Conservation (phyloP, 2,888 invertebrate species). For the Caenorhabditis sinica region DNA sequence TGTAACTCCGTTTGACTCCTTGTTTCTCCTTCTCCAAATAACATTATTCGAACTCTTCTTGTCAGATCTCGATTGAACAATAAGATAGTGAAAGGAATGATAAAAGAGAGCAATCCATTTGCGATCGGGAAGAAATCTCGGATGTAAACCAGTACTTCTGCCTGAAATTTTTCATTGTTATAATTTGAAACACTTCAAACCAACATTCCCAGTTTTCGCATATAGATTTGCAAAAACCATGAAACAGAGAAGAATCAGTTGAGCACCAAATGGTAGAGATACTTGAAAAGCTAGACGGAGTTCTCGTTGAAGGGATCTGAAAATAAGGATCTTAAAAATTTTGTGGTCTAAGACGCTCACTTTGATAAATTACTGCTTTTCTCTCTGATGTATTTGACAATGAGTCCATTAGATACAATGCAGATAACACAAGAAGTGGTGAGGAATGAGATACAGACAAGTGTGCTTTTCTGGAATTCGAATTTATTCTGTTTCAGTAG, state of each 20-base stretch:
- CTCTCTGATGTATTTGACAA: background rate
- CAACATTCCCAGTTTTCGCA: conserved; percentile 12
- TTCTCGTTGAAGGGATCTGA: conserved; percentile 23
- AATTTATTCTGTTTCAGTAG: background rate
- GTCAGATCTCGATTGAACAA: conserved; percentile 20
- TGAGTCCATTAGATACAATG: background rate
- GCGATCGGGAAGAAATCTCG: conserved; percentile 10
- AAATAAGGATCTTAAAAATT: background rate
- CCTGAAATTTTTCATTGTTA: background rate
- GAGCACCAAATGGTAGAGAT: conserved; percentile 1
- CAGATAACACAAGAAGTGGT: conserved; percentile 10
- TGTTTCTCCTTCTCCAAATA: background rate
- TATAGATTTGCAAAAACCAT: conserved; percentile 16
- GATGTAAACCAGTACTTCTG: background rate
- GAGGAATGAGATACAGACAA: background rate
- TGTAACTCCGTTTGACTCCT: background rate
- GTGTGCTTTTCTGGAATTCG: conserved; percentile 19
- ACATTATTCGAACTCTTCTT: background rate
- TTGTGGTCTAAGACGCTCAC: background rate
- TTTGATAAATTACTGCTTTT: conserved; percentile 8
- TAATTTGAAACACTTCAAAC: background rate
- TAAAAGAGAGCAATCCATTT: conserved; percentile 19
- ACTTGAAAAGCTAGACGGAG: conserved; percentile 16
- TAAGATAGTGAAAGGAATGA: conserved; percentile 22
- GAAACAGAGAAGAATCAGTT: conserved; percentile 26